Conservation (phyloP, 2,113 vertebrate genomes). For the Grallaria varia region DNA sequence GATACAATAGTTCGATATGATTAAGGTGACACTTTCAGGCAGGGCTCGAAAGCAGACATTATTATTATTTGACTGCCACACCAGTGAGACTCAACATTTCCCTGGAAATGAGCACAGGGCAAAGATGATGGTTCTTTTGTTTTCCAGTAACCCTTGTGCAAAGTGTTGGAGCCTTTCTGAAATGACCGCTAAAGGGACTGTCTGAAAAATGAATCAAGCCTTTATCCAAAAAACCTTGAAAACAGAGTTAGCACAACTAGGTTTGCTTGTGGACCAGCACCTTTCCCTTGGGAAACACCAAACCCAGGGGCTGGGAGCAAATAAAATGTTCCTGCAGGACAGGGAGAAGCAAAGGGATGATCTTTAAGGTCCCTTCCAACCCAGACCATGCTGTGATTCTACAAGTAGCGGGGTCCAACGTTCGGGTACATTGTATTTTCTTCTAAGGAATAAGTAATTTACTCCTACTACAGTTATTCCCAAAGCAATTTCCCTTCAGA, state of each 20-base stretch:
- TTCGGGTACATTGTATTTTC: neutral
- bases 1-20: neutral
- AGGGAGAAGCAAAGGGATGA: neutral
- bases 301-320: neutral
- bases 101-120: neutral
- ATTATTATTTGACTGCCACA: neutral
- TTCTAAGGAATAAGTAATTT: neutral
- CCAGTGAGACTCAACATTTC: constrained; percentile 13
- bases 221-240: neutral
- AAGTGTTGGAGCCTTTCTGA: neutral
- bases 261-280: neutral
- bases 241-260: neutral
- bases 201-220: neutral
- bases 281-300: neutral
- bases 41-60: neutral
- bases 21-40: neutral
- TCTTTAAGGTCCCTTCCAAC: neutral
- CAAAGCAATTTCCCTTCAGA: neutral
- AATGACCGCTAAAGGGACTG: neutral
- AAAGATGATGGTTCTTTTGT: neutral
- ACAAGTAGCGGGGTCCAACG: neutral
- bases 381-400: neutral
- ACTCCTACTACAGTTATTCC: neutral
- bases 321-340: neutral
- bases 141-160: constrained; percentile 5